Evolutionary conservation across 2,888 invertebrate species (phyloP), one percentile per base, ranked within the genome.

Genomic region (Pogonocherus hispidulus): DNA sequence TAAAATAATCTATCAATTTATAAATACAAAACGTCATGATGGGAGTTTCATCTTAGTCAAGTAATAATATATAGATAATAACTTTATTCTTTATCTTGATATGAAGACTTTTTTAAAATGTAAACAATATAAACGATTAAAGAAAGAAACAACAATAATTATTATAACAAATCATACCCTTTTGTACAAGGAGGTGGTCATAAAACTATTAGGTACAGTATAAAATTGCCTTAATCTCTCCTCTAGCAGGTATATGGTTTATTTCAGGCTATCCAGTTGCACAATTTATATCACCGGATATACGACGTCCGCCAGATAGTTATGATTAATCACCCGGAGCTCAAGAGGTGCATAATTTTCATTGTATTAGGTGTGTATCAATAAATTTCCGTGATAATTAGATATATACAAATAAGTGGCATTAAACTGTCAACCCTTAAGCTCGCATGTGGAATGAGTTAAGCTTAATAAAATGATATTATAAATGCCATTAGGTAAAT

Each of bases 321-420:
- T 32, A 32, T 32, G 52, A 52, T 52, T 52, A 52, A 52, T 52
- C 52, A 18, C 52, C 11, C 1, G n/a, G 16, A 14, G 18, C 27
- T 52, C 18, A 16, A 27, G 52, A 52, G 52, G 19, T 52, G 52
- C 52, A 52, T 52, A 52, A 52, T 52, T 52, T 52, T 52, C 27
- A 52, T 52, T 32, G 52, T 41, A 52, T 52, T 52, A 51, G 37
- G 41, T 41, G 51, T 27, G 16, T 27, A 52, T 52, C 51, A n/a
- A 52, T 52, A 52, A 27, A 52, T 52, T 52, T 52, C 32, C 32
- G 18, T 27, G 52, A 16, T 16, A 52, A 52, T 52, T 52, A n/a
- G 41, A 41, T 41, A 52, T 52, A 32, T 14, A 52, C 32, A 52
- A 52, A 32, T 32, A 32, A 32, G 52, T 32, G 32, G 32, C 18